phyloP scores from a whole-genome alignment of 2,888 invertebrate species.

The Deilephila porcellus region DNA sequence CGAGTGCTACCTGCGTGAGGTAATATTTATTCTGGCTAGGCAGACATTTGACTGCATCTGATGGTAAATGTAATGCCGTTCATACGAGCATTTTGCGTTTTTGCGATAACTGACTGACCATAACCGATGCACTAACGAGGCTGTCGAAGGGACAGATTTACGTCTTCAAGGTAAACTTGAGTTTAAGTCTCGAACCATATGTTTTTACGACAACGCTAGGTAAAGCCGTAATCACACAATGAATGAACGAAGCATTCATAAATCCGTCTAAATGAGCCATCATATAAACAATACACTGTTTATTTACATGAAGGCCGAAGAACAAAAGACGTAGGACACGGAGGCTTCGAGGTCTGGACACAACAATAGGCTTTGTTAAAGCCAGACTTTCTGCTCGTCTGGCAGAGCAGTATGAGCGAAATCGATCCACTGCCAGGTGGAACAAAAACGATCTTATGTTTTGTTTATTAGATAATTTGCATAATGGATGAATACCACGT shows the following conservation, averaged over 20 bases:
- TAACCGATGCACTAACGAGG: too few relatives aligned
- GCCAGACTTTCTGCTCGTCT: conserved; percentile 10
- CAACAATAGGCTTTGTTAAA: conserved; percentile 24
- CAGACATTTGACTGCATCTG: too few relatives aligned
- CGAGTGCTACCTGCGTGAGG: background rate
- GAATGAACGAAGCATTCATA: background rate
- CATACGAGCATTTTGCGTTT: too few relatives aligned
- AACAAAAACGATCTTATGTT: background rate
- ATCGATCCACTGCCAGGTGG: conserved; percentile 11
- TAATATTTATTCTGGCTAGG: background rate
- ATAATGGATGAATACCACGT: too few relatives aligned
- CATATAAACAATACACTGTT: conserved; percentile 2
- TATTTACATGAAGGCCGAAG: background rate
- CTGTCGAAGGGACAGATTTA: too few relatives aligned
- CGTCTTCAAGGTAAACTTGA: too few relatives aligned
- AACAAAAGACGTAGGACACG: conserved; percentile 1
- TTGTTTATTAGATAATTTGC: too few relatives aligned
- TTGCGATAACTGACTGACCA: too few relatives aligned
- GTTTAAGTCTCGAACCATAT: too few relatives aligned
- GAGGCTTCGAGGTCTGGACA: background rate
- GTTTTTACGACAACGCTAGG: too few relatives aligned
- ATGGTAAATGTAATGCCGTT: too few relatives aligned
- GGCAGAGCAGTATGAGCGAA: background rate
- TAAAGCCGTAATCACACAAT: background rate
- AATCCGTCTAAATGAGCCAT: background rate